These are phyloP conservation scores for Polietes domitor DNA, from an alignment of 2,888 invertebrate species.

Conservation along the genomic window DNA sequence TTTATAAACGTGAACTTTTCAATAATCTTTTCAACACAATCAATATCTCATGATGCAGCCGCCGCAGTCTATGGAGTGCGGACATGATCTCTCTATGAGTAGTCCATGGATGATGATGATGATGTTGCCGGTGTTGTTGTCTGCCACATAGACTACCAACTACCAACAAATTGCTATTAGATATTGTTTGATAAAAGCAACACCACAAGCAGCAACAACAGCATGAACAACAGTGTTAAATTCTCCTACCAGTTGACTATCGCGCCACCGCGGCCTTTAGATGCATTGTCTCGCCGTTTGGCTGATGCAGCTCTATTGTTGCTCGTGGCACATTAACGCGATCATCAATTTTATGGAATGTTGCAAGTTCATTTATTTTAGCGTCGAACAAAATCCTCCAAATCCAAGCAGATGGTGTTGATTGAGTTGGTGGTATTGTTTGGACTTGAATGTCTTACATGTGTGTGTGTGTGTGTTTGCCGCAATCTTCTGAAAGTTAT, in stretches of 20 bases:
- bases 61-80: neutral
- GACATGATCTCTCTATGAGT: neutral
- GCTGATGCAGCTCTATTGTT: conserved; percentile 4
- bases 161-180: conserved; percentile 53
- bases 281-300: conserved; percentile 28
- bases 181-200: conserved; percentile 41
- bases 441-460: neutral
- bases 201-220: conserved; percentile 25
- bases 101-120: neutral
- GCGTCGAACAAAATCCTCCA: conserved; percentile 28
- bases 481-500: conserved; percentile 53
- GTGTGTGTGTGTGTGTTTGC: conserved; percentile 7
- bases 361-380: conserved; percentile 56
- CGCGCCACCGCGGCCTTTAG: conserved; percentile 9
- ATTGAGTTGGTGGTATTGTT: neutral
- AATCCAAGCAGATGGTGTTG: neutral
- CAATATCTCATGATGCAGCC: conserved; percentile 40
- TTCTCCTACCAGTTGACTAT: neutral
- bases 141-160: neutral
- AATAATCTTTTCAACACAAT: conserved; percentile 66
- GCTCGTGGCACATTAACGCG: conserved; percentile 62
- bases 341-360: conserved; percentile 59
- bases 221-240: conserved; percentile 1
- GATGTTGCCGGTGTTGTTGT: neutral
- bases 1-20: conserved; percentile 63